Evolutionary conservation across 1,140 invertebrate species (phyloP).

Genomic region (Zophobas morio): DNA sequence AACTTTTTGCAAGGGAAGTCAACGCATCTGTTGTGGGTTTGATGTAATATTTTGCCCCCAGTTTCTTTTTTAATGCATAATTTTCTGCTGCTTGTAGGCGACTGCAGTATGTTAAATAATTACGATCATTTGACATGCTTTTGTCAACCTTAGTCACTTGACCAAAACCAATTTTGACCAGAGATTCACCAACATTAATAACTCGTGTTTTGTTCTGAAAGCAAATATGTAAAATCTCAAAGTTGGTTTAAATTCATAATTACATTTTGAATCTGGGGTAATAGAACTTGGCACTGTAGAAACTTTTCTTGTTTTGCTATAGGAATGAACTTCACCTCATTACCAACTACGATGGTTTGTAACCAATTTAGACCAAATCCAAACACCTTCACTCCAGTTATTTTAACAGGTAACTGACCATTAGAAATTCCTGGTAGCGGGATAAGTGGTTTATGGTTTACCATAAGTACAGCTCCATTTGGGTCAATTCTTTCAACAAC

Average conservation of each 20-base stretch:
- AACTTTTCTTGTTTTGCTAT: conserved; percentile 66
- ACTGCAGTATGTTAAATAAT: conserved; percentile 63
- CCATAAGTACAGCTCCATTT: conserved; percentile 67
- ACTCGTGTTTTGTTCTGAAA: conserved; percentile 49
- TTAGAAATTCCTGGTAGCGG: conserved; percentile 63
- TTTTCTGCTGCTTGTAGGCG: conserved; percentile 67
- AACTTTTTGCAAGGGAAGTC: conserved; percentile 28
- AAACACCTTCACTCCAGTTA: conserved; percentile 69
- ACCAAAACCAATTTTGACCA: conserved; percentile 70
- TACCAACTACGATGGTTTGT: conserved; percentile 67
- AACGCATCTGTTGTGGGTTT: conserved; percentile 63
- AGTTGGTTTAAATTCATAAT: conserved; percentile 2
- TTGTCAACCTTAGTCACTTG: conserved; percentile 60
- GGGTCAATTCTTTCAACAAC: conserved; percentile 68
- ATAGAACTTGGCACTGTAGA: conserved; percentile 68
- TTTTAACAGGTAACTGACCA: conserved; percentile 70
- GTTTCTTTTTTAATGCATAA: conserved; percentile 66
- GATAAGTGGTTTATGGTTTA: conserved; percentile 71
- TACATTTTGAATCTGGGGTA: conserved; percentile 61
- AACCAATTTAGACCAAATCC: conserved; percentile 71
- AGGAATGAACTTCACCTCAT: conserved; percentile 69
- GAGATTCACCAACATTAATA: conserved; percentile 66
- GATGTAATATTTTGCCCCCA: conserved; percentile 70
- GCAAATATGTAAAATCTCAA: conserved; percentile 6
- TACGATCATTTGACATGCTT: conserved; percentile 58